Base-by-base conservation (phyloP, 2,888 invertebrate genomes). In the Entomobrya proxima region DNA sequence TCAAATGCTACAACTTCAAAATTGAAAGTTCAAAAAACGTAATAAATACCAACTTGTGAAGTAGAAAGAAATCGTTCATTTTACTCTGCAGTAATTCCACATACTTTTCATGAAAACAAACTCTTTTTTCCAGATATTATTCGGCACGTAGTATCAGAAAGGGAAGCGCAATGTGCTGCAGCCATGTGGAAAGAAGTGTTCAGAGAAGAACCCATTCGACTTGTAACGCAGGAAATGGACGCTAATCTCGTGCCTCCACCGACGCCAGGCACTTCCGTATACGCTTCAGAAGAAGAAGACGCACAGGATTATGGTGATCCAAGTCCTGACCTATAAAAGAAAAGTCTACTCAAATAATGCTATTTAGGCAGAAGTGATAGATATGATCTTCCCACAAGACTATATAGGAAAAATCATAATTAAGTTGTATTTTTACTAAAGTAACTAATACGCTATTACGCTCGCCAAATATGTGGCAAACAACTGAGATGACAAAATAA, bases 101-200 rank as follows among this genome's bases (percentile, higher is more conserved):
- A n/a, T n/a, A n/a, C n/a, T n/a, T n/a, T 35, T 35, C 9, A 7
- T 21, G 24, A 55, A 21, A 27, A 55, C 4, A 24, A 9, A 27
- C 7, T 21, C n/a, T 72, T 47, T 32, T 67, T 27, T 78, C 6
- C 27, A 86, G 86, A 69, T 2, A n/a, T 86, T 7, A 77, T 86
- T n/a, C 74, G 58, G 24, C 61, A 37, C 9, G 79, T 79, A 5
- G 78, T 86, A 15, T 30, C 55, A 15, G 83, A 78, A n/a, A 32
- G 83, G 7, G 86, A 86, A 18, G 86, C 82, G 4, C 40, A 86
- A 61, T 78, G 15, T 61, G 86, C 86, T 2, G 82, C 77, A n/a
- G 30, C 61, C 30, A 83, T 83, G 67, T 86, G 86, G 86, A 72
- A 78, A 61, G 86, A 86, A 13, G 74, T 86, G 0, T 78, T 52